These are phyloP conservation scores for Pholis gunnellus DNA, from an alignment of 2,113 vertebrate species.

Conservation along the genomic window DNA sequence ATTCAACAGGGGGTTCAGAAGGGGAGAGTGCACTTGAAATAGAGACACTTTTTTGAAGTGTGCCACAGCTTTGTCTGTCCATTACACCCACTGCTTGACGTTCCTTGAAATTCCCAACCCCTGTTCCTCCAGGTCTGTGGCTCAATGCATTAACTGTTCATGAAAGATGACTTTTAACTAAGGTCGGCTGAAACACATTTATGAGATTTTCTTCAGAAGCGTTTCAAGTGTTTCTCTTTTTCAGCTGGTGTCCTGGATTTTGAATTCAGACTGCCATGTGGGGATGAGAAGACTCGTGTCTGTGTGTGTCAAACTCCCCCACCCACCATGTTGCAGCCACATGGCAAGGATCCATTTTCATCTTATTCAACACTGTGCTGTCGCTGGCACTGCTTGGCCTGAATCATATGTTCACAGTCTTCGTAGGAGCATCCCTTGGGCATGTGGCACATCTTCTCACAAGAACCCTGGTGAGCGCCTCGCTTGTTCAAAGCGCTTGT, in stretches of 20 bases:
- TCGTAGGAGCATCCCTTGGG: slow-evolving; percentile 34
- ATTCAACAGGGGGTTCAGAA: slow-evolving; percentile 58
- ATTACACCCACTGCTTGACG: neutral
- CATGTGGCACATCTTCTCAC: slow-evolving; percentile 37
- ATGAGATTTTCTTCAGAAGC: slow-evolving; percentile 1
- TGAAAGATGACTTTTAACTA: slow-evolving; percentile 26
- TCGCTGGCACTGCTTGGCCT: slow-evolving; percentile 40
- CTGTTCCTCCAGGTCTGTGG: neutral
- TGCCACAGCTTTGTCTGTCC: neutral
- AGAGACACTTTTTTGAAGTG: neutral
- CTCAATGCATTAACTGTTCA: slow-evolving; percentile 30
- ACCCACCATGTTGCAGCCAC: neutral
- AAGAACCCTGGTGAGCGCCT: slow-evolving; percentile 4
- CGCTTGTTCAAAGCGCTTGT: slow-evolving; percentile 13
- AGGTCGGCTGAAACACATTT: neutral
- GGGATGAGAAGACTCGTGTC: slow-evolving; percentile 32
- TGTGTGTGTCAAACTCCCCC: slow-evolving; percentile 16
- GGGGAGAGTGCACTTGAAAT: slow-evolving; percentile 39
- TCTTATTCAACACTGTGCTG: slow-evolving; percentile 32
- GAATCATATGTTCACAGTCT: slow-evolving; percentile 62
- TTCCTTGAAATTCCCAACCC: slow-evolving; percentile 1
- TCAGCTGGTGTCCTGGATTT: slow-evolving; percentile 45
- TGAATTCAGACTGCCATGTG: slow-evolving; percentile 47
- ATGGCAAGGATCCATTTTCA: slow-evolving; percentile 40
- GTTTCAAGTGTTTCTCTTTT: slow-evolving; percentile 28